phyloP scores from a whole-genome alignment of 2,113 vertebrate genomes.

The Arenaria interpres region DNA sequence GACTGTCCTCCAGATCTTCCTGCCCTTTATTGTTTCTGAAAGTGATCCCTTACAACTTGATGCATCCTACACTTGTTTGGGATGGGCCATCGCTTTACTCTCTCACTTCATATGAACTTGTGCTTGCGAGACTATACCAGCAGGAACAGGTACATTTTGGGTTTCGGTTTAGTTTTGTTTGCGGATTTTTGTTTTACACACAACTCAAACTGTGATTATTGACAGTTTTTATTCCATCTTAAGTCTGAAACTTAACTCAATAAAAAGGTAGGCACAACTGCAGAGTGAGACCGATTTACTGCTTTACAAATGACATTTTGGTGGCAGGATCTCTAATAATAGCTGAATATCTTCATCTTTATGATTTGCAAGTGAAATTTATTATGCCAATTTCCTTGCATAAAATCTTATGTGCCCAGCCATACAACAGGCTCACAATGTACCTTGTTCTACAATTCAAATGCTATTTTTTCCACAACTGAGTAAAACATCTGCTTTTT shows the following conservation, averaged over 20 bases:
- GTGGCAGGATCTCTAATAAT: background rate
- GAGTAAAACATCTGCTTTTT: background rate
- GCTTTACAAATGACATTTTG: background rate
- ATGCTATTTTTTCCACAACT: background rate
- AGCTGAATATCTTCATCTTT: background rate
- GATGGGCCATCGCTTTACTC: background rate
- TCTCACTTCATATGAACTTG: background rate
- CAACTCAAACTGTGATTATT: background rate
- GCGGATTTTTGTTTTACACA: background rate
- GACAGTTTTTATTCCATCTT: background rate
- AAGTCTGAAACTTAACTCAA: background rate
- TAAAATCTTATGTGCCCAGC: background rate
- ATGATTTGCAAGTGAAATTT: background rate
- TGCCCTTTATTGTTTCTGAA: slow-evolving; percentile 9
- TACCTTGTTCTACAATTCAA: background rate
- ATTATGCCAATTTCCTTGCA: background rate
- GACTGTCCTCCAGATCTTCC: background rate
- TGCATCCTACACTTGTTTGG: background rate
- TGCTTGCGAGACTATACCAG: accelerated
- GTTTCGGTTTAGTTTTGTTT: background rate
- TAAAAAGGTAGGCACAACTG: background rate
- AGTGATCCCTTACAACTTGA: background rate
- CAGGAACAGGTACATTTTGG: background rate
- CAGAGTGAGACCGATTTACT: background rate
- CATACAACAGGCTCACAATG: background rate